phyloP scores from a whole-genome alignment of 2,113 vertebrate species.

The Nothoprocta perdicaria region DNA sequence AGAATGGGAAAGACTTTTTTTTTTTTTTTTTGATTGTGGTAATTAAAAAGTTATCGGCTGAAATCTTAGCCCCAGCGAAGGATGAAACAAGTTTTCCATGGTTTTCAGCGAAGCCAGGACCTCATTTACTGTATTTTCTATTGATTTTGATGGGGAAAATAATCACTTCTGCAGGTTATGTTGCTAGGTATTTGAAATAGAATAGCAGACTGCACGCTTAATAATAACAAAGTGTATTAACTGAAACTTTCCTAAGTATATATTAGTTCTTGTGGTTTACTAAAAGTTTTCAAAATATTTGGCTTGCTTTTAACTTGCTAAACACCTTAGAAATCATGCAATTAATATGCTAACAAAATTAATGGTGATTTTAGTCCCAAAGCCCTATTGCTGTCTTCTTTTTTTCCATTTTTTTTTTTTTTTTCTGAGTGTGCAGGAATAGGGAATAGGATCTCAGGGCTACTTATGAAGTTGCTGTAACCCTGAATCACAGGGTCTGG shows the following conservation, averaged over 20 bases:
- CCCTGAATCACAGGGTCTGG: background rate
- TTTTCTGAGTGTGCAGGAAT: background rate
- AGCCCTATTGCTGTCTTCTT: background rate
- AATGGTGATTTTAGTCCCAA: background rate
- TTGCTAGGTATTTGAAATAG: constrained; percentile 10
- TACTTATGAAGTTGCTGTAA: background rate
- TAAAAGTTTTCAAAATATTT: background rate
- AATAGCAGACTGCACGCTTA: background rate
- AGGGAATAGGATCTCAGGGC: background rate
- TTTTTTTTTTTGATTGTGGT: background rate
- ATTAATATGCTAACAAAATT: background rate
- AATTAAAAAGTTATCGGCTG: background rate
- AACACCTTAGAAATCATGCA: background rate
- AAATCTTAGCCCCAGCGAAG: background rate
- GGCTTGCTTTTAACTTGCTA: background rate
- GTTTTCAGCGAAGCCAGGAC: background rate
- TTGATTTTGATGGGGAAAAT: background rate
- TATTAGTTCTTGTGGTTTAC: constrained; percentile 27
- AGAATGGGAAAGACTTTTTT: background rate
- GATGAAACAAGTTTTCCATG: background rate
- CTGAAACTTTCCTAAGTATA: background rate
- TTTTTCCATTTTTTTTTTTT: background rate
- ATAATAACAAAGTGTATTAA: constrained; percentile 2
- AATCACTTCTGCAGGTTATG: background rate
- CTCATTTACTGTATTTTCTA: background rate